Conservation (phyloP, 53 echinoderm and acorn worm genomes). For the Apostichopus leukothele region DNA sequence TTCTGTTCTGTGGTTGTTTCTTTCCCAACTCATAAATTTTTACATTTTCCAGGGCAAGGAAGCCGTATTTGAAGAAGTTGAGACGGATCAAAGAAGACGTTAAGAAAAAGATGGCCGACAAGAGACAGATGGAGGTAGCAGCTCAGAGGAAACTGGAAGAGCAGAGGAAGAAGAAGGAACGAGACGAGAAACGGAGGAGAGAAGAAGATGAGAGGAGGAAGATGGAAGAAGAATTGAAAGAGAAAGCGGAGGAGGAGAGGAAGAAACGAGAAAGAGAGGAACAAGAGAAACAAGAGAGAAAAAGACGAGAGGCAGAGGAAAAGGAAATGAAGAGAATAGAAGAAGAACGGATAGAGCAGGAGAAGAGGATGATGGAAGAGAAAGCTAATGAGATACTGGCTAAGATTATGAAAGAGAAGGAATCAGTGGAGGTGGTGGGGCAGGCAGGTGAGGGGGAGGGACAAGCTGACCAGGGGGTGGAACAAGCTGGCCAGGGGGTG, state of each 20-base stretch:
- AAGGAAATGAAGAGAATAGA: constrained; percentile 22
- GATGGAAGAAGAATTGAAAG: constrained; percentile 20
- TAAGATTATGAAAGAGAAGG: constrained; percentile 59
- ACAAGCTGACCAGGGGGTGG: too few species aligned
- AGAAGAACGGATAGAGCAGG: constrained; percentile 43
- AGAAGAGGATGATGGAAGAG: constrained; percentile 48
- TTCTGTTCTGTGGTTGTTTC: too few species aligned
- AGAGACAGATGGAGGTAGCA: constrained; percentile 89
- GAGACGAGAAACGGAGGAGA: constrained; percentile 68
- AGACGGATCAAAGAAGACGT: constrained; percentile 66
- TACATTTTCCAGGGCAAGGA: constrained; percentile 62
- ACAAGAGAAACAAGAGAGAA: constrained; percentile 22
- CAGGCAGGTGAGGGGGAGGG: not conserved
- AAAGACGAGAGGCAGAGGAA: constrained; percentile 34
- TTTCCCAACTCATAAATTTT: too few species aligned
- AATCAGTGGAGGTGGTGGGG: not conserved
- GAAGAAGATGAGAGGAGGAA: constrained; percentile 68
- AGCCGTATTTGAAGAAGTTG: constrained; percentile 69
- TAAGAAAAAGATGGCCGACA: constrained; percentile 61
- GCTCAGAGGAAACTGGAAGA: constrained; percentile 70
- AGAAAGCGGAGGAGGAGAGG: constrained; percentile 37
- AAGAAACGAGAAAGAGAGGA: constrained; percentile 5
- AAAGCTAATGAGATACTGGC: constrained; percentile 68
- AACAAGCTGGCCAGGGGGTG: too few species aligned
- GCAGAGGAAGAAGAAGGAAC: constrained; percentile 72